Percentiles rank a stretch among this genome's conserved stretches.
These are phyloP conservation scores for Tadarida brasiliensis DNA, from an alignment of 2,797 vertebrate genomes.

Conservation along the genomic window DNA sequence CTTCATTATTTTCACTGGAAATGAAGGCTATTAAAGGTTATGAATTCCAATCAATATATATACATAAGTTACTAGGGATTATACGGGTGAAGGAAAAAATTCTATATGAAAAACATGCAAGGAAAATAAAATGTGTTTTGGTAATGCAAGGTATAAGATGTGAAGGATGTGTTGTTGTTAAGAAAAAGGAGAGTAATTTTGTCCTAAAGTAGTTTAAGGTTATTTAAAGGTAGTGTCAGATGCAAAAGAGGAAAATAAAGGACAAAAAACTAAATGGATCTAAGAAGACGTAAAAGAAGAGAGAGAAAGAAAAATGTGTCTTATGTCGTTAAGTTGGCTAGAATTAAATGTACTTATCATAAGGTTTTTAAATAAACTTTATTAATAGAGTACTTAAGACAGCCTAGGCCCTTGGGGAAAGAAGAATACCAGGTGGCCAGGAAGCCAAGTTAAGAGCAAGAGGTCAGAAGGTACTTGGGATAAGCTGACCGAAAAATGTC, in stretches of 20 bases:
- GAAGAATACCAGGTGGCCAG: background rate
- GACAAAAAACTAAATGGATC: background rate
- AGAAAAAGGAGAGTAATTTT: slow-evolving; percentile 16
- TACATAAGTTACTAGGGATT: background rate
- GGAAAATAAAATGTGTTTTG: background rate
- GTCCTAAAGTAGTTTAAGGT: background rate
- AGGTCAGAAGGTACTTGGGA: background rate
- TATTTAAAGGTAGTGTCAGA: slow-evolving; percentile 48
- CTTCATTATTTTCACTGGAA: slow-evolving; percentile 4
- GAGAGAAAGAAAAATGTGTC: background rate
- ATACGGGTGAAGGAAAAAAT: background rate
- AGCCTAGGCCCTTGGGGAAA: background rate
- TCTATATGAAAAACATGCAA: background rate
- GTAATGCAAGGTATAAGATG: background rate
- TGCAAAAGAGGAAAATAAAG: slow-evolving; percentile 18
- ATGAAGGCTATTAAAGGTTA: background rate
- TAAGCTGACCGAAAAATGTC: background rate
- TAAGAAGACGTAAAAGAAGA: background rate
- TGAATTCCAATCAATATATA: background rate
- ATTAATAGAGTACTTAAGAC: background rate
- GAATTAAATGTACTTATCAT: background rate
- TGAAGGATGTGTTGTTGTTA: background rate
- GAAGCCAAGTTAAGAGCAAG: background rate
- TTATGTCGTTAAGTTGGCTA: background rate
- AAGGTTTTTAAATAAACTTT: background rate